Evolutionary conservation across 1,140 invertebrate genomes (phyloP), one percentile per base, ranked within the genome.

Genomic region (Drosophila lacteicornis): DNA sequence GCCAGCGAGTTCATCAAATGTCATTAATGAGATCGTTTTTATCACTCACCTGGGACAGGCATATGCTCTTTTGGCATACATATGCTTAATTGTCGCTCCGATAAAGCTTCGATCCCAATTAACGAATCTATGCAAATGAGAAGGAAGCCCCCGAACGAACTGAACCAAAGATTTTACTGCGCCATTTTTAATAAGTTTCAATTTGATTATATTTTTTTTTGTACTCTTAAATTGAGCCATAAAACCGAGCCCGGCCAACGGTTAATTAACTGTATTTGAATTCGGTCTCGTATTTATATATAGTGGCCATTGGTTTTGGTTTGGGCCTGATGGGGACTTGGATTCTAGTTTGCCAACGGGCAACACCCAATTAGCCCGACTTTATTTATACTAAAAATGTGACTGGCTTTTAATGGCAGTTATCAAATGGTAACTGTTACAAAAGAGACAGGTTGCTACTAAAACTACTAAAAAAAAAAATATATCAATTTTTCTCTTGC

Each of bases 121-220:
- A 88, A 88, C 85, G 67, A 88, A 85, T 85, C 75, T 90, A 88
- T 88, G 85, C 84, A 81, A 88, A 88, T 90, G 69, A 74, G 70
- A 43, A 33, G 60, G 59, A 56, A 75, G 71, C 66, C 73, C 40
- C 67, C 75, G 19, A 27, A 43, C 43, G 6, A 50, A 33, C 33
- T 65, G 27, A 50, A 13, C 15, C 38, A 1, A 51, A 51, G 27
- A 74, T 67, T 87, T 75, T 61, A 82, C 62, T 80, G 63, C 75
- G 67, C 56, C 40, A 73, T 79, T 70, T 84, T 82, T 86, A 74
- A 88, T 86, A 86, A 86, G 85, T 82, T 86, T 80, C 83, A 87
- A 77, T 87, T 87, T 79, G 65, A 66, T 79, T 69, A 79, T 86
- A 80, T 77, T 80, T 86, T 77, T 77, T 79, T 59, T 80, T 67